Evolutionary conservation across 2,797 vertebrate species (phyloP).

Genomic region (Onychomys arenicola): DNA sequence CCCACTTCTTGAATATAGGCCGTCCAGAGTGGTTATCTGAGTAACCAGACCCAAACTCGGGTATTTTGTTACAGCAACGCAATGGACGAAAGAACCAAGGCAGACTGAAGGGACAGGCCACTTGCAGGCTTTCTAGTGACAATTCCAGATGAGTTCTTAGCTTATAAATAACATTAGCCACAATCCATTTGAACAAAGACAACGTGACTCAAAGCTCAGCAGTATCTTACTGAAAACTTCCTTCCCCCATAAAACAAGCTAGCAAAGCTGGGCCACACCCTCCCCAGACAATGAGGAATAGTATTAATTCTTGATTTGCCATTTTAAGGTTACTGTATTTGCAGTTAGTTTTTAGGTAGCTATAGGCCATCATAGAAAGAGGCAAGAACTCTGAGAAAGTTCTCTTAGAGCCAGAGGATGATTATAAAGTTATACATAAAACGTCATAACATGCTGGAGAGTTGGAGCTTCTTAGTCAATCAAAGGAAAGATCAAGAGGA

Average conservation of each 20-base stretch:
- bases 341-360: constrained; percentile 8
- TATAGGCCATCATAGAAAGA: constrained; percentile 15
- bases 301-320: constrained; percentile 42
- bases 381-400: constrained; percentile 60
- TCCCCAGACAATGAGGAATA: background rate
- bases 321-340: constrained; percentile 36
- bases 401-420: constrained; percentile 49
- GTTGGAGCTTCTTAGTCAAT: constrained; percentile 56
- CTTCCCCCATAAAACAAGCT: background rate
- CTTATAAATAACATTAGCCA: background rate
- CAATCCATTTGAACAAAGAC: background rate
- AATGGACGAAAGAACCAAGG: background rate
- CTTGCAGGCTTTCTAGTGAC: background rate
- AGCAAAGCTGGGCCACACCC: background rate
- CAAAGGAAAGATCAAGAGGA: constrained; percentile 63
- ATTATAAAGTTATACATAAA: constrained; percentile 68
- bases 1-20: background rate
- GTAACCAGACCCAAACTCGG: background rate
- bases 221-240: background rate
- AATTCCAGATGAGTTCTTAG: background rate
- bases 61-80: background rate
- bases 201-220: background rate
- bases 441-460: constrained; percentile 6
- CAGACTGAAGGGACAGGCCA: background rate
- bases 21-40: background rate